Evolutionary conservation across 2,888 invertebrate genomes (phyloP).

Genomic region (Protodeltote pygarga): DNA sequence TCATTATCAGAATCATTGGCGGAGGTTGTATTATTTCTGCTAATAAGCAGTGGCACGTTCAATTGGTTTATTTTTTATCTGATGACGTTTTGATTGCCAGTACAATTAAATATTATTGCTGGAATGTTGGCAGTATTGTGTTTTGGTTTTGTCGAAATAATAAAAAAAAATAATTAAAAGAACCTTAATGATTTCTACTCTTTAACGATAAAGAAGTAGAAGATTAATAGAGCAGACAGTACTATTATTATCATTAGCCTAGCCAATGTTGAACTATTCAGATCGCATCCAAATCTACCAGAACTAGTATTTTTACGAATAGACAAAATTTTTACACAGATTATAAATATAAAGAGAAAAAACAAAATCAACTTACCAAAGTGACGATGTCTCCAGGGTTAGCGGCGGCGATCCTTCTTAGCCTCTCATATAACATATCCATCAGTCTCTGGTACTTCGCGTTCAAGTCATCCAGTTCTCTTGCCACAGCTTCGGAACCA

Average conservation of each 20-base stretch:
- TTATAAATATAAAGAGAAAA: slow-evolving; percentile 9
- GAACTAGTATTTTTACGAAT: too few species aligned
- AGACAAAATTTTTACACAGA: background rate
- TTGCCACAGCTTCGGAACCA: slow-evolving; percentile 92
- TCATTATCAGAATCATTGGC: slow-evolving; percentile 9
- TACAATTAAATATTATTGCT: background rate
- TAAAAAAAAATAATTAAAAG: too few species aligned
- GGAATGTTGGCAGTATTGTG: background rate
- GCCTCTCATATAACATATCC: slow-evolving; percentile 89
- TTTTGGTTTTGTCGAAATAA: too few species aligned
- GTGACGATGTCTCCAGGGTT: slow-evolving; percentile 91
- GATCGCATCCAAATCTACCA: too few species aligned
- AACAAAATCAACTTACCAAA: slow-evolving; percentile 88
- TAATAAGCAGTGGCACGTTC: slow-evolving; percentile 24
- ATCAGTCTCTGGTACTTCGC: slow-evolving; percentile 91
- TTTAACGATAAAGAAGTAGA: too few species aligned
- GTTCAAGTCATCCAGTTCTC: slow-evolving; percentile 93
- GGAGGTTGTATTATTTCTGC: slow-evolving; percentile 39
- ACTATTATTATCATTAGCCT: too few species aligned
- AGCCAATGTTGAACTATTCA: too few species aligned
- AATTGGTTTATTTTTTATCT: slow-evolving; percentile 42
- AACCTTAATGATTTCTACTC: too few species aligned
- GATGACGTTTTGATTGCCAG: slow-evolving; percentile 2
- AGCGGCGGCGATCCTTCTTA: slow-evolving; percentile 89
- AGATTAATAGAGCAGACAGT: too few species aligned